These are phyloP conservation scores for Arge pagana DNA, from an alignment of 2,888 invertebrate species.

Conservation along the genomic window DNA sequence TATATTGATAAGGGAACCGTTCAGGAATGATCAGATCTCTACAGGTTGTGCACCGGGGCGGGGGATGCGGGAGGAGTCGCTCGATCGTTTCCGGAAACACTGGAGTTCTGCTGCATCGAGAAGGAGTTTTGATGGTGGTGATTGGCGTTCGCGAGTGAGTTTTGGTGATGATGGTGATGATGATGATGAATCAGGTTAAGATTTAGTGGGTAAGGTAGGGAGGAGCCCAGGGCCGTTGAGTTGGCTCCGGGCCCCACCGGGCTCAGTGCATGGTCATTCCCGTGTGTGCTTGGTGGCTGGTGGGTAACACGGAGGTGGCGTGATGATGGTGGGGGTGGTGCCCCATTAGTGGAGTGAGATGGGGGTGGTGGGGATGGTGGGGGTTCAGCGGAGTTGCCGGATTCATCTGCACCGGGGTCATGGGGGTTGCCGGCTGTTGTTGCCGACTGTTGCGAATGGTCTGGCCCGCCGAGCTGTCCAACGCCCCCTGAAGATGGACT, in stretches of 20 bases:
- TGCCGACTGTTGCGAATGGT: constrained; percentile 45
- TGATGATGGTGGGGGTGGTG: constrained; percentile 59
- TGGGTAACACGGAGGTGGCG: constrained; percentile 51
- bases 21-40: constrained; percentile 36
- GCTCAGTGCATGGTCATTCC: constrained; percentile 73
- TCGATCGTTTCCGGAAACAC: constrained; percentile 52
- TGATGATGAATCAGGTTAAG: constrained; percentile 51
- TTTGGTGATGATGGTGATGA: constrained; percentile 34
- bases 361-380: constrained; percentile 64
- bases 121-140: constrained; percentile 48
- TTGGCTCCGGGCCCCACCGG: constrained; percentile 70
- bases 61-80: constrained; percentile 56
- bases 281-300: constrained; percentile 57
- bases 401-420: constrained; percentile 61
- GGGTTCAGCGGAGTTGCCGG: constrained; percentile 64
- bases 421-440: constrained; percentile 62
- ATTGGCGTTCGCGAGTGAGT: constrained; percentile 14
- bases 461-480: constrained; percentile 42
- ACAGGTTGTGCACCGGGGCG: constrained; percentile 58
- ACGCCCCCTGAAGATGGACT: constrained; percentile 18
- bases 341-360: constrained; percentile 66
- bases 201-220: constrained; percentile 53
- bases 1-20: too few species aligned
- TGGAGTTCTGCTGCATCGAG: constrained; percentile 49
- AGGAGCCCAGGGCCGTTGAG: constrained; percentile 57